Base-by-base conservation (phyloP, 2,888 invertebrate genomes). In the Pristionchus fissidentatus region DNA sequence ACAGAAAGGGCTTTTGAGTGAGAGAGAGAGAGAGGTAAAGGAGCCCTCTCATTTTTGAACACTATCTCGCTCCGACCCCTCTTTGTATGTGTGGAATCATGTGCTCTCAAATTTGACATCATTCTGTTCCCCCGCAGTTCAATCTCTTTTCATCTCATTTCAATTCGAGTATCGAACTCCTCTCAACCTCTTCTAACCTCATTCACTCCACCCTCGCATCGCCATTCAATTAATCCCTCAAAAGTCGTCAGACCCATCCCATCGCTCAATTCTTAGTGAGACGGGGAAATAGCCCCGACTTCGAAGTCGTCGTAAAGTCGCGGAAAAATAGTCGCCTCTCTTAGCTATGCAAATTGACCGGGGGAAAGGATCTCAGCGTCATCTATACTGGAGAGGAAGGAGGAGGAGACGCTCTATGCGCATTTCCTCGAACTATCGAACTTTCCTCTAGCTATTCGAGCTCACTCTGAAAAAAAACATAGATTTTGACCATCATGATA, bases 311-410 rank as follows among this genome's bases (percentile, higher is more conserved):
- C 66, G 66, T 19, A 66, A 38, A 38, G 66, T 66, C 15, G 38
- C 35, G 38, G 66, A 66, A 66, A 66, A 66, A 66, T 66, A 66
- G 66, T 35, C n/a, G n/a, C n/a, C n/a, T n/a, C 66, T 35, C 66
- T 66, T n/a, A 66, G 38, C 66, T 66, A 66, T 66, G 66, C 66
- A 66, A 66, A 66, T 66, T 66, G 66, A 38, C n/a, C 41, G n/a
- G n/a, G n/a, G n/a, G n/a, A 66, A 38, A 38, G 66, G 41, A 35
- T 38, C 38, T 38, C 10, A 38, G 66, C 66, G 41, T 66, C 66
- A 66, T 38, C 38, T 66, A 19, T 66, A 66, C n/a, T n/a, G 66
- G 35, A 38, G 66, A n/a, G 66, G n/a, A 66, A 38, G 15, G 38
- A 41, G 32, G 7, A 2, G 29, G 26, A 62, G 32, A 32, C 38